These are phyloP conservation scores for Hyalella azteca DNA, from an alignment of 2,888 invertebrate genomes.

Conservation along the genomic window DNA sequence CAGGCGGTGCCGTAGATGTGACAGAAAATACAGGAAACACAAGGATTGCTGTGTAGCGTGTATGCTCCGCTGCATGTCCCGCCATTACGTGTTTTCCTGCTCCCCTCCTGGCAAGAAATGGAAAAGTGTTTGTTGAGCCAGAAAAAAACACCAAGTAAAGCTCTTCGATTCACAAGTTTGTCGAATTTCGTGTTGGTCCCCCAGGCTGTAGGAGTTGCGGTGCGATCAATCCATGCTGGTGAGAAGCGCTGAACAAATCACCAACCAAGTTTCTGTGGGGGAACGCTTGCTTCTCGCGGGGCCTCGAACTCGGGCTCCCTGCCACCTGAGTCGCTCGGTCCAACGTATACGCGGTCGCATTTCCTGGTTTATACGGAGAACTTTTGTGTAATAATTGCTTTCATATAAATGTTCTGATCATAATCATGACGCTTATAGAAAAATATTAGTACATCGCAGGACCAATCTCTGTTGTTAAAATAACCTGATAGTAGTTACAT, in stretches of 20 bases:
- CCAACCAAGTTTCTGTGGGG: slow-evolving; percentile 11
- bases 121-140: background rate
- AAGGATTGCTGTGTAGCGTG: too few species aligned
- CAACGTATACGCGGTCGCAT: background rate
- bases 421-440: too few species aligned
- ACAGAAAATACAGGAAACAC: too few species aligned
- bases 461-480: too few species aligned
- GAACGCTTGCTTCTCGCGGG: background rate
- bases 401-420: too few species aligned
- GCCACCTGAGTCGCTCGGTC: background rate
- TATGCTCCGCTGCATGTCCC: too few species aligned
- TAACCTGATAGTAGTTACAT: too few species aligned
- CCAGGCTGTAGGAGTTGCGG: background rate
- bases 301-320: background rate
- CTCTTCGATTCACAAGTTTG: slow-evolving; percentile 31
- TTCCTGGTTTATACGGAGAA: too few species aligned
- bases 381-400: too few species aligned
- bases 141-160: slow-evolving; percentile 15
- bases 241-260: slow-evolving; percentile 24
- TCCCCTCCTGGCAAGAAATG: background rate
- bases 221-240: slow-evolving; percentile 23
- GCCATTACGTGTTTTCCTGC: too few species aligned
- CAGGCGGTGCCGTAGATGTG: too few species aligned
- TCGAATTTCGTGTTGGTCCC: background rate
- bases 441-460: too few species aligned